Base-by-base conservation (phyloP, 2,113 vertebrate genomes). In the Charina bottae region DNA sequence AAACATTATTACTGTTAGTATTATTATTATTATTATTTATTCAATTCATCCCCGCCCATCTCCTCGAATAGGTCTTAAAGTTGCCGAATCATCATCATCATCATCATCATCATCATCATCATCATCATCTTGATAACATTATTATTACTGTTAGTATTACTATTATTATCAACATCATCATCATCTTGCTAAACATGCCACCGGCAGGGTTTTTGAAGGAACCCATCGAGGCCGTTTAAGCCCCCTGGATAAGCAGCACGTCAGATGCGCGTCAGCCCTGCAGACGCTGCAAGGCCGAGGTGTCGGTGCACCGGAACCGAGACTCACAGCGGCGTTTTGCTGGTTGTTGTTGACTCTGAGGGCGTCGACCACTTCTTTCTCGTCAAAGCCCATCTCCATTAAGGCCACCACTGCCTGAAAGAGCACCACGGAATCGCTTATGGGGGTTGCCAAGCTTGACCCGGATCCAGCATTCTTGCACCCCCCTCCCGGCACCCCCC, bases 301-400 rank as follows among this genome's bases (percentile, higher is more conserved):
- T 0, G 49, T 6, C 49, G 49, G 49, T 3, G 0, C 7, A n/a
- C 5, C 1, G 23, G 0, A 10, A 6, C 2, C 12, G 21, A 37
- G 91, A 99, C 99, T 95, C 98, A 99, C 99, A 0, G 99, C 99
- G 0, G 99, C 98, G 0, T 98, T 99, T 93, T 99, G 99, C 96
- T 99, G 99, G 97, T 99, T 99, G 97, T 99, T 99, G 97, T 98
- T 99, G 53, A 99, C 99, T 89, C 98, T 95, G 72, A 99, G 98
- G 1, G 99, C 99, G 54, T 99, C 99, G 0, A 99, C 96, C 95
- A 99, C 99, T 72, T 99, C 99, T 94, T 99, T 99, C 90, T 99
- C 99, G 89, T 99, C 99, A 90, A 99, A 99, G 6, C 99, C 99
- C 99, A 99, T 99, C 96, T 99, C 99, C 99, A 99, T 99, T 95